Conservation (phyloP, 2,797 vertebrate genomes). For the Picus viridis region DNA sequence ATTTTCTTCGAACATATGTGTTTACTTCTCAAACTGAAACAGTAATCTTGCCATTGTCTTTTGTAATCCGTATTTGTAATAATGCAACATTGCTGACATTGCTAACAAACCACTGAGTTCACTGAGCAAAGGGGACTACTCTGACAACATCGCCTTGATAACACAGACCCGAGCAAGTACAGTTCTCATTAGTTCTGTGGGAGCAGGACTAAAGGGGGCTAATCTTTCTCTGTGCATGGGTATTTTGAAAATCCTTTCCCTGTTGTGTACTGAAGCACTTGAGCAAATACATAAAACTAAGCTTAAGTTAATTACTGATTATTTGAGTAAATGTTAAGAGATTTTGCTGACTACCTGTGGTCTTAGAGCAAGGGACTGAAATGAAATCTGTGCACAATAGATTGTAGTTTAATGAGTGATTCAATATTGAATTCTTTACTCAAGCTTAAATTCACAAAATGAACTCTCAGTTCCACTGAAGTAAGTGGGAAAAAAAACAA, state of each 20-base stretch:
- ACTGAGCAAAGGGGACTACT: conserved; percentile 1
- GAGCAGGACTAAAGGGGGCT: neutral
- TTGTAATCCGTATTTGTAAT: conserved; percentile 13
- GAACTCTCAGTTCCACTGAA: neutral
- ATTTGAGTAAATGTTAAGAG: conserved; percentile 11
- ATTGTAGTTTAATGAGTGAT: neutral
- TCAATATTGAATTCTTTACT: neutral
- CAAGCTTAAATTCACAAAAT: neutral
- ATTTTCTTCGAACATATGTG: neutral
- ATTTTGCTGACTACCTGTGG: neutral
- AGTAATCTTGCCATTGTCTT: conserved; percentile 32
- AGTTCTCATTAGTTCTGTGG: neutral
- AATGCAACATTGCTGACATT: conserved; percentile 23
- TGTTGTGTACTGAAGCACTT: conserved; percentile 8
- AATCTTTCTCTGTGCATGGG: neutral
- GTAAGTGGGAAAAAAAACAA: neutral
- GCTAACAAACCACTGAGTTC: conserved; percentile 12
- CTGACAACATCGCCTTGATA: conserved; percentile 8
- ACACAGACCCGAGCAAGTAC: neutral
- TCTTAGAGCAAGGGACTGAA: neutral
- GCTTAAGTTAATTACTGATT: conserved; percentile 11
- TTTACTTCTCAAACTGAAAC: conserved; percentile 25
- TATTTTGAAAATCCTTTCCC: conserved; percentile 34
- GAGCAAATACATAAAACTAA: conserved; percentile 23
- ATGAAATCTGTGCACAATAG: neutral